Base-by-base conservation (phyloP, 2,888 invertebrate genomes). In the Sturmia bella region DNA sequence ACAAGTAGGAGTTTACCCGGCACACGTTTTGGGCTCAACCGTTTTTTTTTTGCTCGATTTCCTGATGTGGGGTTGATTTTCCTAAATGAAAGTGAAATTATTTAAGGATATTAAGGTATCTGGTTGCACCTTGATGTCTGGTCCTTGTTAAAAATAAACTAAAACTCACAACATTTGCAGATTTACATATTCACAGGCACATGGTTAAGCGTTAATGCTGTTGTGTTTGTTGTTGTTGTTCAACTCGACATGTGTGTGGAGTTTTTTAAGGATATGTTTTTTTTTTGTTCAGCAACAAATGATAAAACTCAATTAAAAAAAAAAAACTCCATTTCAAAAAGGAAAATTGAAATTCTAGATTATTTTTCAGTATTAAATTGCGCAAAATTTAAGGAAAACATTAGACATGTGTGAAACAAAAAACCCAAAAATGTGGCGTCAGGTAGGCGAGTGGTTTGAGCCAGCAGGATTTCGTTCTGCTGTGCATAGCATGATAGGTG, bases 31-130 rank as follows among this genome's bases (percentile, higher is more conserved):
- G 39, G 66, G 82, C 70, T 82, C 74, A 78, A 70, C 59, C 69
- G 64, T 61, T 41, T 59, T 64, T 70, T 57, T 61, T 41, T 59
- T 64, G 39, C 41, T 41, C 32, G 11, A 70, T 70, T 75, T 82
- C 70, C 78, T 70, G 70, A 37, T 9, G 15, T 56, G 50, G 41
- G 39, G n/a, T 13, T 32, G 57, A 70, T 48, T 32, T 24, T 39
- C 11, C 17, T 72, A 50, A 6, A 50, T 45, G 61, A 74, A 43
- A 59, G 27, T 48, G 54, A 66, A 66, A 66, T 66, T 82, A 45
- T 78, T 82, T 82, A 64, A 74, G 82, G 69, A 78, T 82, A 70
- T 79, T 82, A 74, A 79, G 78, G 78, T 82, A 70, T 70, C 75
- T 61, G 32, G 56, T 78, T 82, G 82, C 82, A 82, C 82, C 82